Evolutionary conservation across 2,113 vertebrate species (phyloP).

Genomic region (Chrysemys picta): DNA sequence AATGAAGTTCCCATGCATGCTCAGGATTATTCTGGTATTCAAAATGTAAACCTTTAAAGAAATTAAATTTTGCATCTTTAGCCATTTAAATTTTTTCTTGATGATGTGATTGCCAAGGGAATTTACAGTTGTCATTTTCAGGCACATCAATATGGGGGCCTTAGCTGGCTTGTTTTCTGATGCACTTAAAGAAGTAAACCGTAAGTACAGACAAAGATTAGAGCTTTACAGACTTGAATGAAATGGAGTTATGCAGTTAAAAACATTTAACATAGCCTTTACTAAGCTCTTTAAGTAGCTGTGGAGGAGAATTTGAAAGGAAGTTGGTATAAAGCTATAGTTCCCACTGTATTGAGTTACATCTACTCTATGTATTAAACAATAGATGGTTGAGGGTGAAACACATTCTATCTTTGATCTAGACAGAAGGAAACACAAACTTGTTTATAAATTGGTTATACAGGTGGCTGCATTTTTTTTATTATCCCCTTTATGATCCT

Average conservation of each 20-base stretch:
- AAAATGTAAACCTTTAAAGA: constrained; percentile 28
- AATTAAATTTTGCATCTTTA: constrained; percentile 42
- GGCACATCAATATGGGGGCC: background rate
- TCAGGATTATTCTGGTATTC: constrained; percentile 8
- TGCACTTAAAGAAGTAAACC: background rate
- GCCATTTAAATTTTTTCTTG: constrained; percentile 21
- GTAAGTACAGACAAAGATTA: background rate
- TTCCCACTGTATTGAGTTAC: background rate
- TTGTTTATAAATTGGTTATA: background rate
- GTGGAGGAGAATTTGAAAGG: background rate
- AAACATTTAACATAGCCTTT: no score
- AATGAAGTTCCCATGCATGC: background rate
- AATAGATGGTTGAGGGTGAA: background rate
- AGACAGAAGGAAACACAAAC: background rate
- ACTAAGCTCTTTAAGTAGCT: background rate
- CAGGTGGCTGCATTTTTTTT: background rate
- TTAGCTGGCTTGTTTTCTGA: background rate
- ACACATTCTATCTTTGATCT: background rate
- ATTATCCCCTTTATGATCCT: background rate
- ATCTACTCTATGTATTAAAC: background rate
- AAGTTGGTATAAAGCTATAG: accelerated
- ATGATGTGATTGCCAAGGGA: background rate
- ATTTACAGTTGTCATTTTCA: background rate
- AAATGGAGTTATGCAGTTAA: background rate
- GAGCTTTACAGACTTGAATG: background rate